These are phyloP conservation scores for Ormyrus nitidulus DNA, from an alignment of 2,888 invertebrate genomes.

Conservation along the genomic window DNA sequence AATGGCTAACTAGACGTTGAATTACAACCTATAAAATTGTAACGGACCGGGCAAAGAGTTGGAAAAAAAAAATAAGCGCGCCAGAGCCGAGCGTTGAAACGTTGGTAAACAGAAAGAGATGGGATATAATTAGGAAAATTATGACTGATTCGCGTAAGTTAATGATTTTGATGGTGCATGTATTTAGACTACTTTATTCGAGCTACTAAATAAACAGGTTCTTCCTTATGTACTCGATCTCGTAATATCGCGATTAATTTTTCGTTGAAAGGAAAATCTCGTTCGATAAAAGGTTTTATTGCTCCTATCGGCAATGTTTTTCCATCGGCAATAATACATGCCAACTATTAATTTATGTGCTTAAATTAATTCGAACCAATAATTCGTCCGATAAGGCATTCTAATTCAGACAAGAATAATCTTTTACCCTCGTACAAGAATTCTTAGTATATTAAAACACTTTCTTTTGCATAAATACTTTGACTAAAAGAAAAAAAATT, in stretches of 20 bases:
- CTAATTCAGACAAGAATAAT: neutral
- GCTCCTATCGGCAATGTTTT: neutral
- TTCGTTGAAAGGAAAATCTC: constrained; percentile 33
- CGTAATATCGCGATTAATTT: constrained; percentile 29
- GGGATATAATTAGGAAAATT: neutral
- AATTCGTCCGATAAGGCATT: neutral
- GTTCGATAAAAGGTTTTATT: neutral
- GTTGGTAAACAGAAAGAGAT: neutral
- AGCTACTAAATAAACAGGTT: constrained; percentile 35
- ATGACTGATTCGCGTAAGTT: neutral
- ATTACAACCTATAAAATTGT: too few relatives aligned
- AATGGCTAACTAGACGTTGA: too few relatives aligned
- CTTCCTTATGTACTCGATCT: neutral
- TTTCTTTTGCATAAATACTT: neutral
- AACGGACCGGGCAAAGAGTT: too few relatives aligned
- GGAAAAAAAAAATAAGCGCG: too few relatives aligned
- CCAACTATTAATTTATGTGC: constrained; percentile 2
- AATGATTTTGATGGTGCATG: too few relatives aligned
- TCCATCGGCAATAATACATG: neutral
- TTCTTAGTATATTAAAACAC: too few relatives aligned
- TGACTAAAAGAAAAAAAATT: neutral
- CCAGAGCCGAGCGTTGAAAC: too few relatives aligned
- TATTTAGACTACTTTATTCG: constrained; percentile 5
- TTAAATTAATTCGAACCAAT: constrained; percentile 3
- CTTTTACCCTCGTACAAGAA: too few relatives aligned